Base-by-base conservation (phyloP, 2,888 invertebrate genomes). In the Spicauda simplicius region DNA sequence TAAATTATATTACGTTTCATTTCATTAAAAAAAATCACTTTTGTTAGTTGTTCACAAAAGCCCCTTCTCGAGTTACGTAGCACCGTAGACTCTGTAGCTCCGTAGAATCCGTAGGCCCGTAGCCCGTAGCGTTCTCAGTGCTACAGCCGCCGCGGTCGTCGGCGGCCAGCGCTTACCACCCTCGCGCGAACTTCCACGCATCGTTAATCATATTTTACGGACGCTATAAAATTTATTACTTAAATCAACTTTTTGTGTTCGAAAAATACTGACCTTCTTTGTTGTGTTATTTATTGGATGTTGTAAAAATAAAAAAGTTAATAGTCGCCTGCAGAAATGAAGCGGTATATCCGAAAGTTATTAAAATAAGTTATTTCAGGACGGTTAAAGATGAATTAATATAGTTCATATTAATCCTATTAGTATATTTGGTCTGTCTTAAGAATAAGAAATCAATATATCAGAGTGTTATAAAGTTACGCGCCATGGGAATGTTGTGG, bases 141-240 rank as follows among this genome's bases (percentile, higher is more conserved):
- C 82, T 84, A 83, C 86, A 83, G 79, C 71, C 76, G 82, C 78
- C 82, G 81, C 61, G 61, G 61, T 67, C 80, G 80, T 81, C 82
- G 78, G 77, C 80, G 85, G 80, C 78, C 41, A 66, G 78, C 80
- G 77, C 77, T 82, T 82, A 81, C 76, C 76, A 77, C 78, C 71
- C 74, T 20, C 45, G 56, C 45, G 56, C 71, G 71, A 86, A 86
- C 84, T 86, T 86, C 77, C 73, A 74, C 85, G 82, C 81, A 78
- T 76, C 86, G 82, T 86, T 86, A 87, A 88, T 72, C 79, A 78
- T 77, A 77, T 83, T 91, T 89, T 86, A 88, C 80, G 81, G 77
- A 82, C 78, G 80, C 75, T 77, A 76, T 87, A 85, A 88, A 77
- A 75, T 77, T 80, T 79, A 79, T 78, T 77, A 75, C 78, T 65